A percentile compares a stretch with the other conserved stretches of the same genome.
Conservation (phyloP, 2,888 invertebrate species). For the Serripes groenlandicus region DNA sequence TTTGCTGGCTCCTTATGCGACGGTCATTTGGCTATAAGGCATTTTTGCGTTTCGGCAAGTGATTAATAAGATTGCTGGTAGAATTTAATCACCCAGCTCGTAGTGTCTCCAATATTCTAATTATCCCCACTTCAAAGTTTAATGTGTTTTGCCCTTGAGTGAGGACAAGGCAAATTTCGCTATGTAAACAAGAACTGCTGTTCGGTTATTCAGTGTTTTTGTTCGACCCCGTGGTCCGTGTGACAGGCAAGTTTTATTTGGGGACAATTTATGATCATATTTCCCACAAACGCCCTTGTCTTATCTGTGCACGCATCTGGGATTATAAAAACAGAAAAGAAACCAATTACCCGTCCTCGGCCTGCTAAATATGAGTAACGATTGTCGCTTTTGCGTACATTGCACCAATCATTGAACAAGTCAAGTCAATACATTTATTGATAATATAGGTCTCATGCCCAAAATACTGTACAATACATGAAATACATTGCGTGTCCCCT, state of each 20-base stretch:
- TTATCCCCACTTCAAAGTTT: conserved; percentile 56
- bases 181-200: conserved; percentile 62
- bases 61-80: conserved; percentile 53
- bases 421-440: no score
- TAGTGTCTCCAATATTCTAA: conserved; percentile 49
- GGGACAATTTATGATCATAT: conserved; percentile 52
- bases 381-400: no score
- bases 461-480: no score
- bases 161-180: conserved; percentile 33
- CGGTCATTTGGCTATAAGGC: conserved; percentile 18
- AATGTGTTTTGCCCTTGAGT: conserved; percentile 57
- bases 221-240: conserved; percentile 42
- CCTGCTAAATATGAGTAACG: no score
- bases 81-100: conserved; percentile 61
- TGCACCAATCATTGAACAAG: no score
- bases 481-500: no score
- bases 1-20: neutral
- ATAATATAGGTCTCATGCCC: no score
- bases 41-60: conserved; percentile 6
- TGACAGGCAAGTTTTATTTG: conserved; percentile 58
- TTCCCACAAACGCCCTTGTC: conserved; percentile 37
- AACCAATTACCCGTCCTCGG: no score
- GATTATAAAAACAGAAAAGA: conserved; percentile 22
- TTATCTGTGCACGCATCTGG: conserved; percentile 64
- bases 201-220: conserved; percentile 57